Conservation (phyloP, 1,140 invertebrate genomes). For the Acromyrmex heyeri region DNA sequence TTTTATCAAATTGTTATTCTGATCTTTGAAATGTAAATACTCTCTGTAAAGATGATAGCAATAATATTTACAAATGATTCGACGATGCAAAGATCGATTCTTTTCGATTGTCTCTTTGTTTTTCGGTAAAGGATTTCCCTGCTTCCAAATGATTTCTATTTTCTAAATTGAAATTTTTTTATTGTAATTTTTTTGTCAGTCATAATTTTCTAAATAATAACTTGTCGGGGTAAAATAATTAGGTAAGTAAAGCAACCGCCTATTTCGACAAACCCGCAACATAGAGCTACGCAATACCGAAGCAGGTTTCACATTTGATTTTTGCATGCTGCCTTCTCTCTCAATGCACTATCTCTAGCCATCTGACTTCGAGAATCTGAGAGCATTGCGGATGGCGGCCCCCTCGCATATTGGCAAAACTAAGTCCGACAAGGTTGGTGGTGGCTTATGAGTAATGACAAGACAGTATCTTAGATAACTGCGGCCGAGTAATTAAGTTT, state of each 20-base stretch:
- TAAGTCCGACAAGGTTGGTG: constrained; percentile 94
- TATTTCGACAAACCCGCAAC: constrained; percentile 26
- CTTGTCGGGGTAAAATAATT: constrained; percentile 10
- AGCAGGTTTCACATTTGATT: constrained; percentile 72
- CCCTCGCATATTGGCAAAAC: constrained; percentile 94
- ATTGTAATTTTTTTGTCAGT: constrained; percentile 25
- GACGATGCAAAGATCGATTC: not conserved
- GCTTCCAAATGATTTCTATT: not conserved
- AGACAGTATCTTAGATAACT: not conserved
- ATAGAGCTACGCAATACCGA: not conserved
- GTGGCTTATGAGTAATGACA: constrained; percentile 22
- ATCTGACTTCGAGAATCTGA: constrained; percentile 92
- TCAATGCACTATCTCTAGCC: constrained; percentile 88
- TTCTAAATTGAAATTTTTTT: constrained; percentile 31
- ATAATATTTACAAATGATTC: not conserved
- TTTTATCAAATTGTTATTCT: constrained; percentile 12
- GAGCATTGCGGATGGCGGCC: constrained; percentile 92
- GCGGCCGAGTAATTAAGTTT: constrained; percentile 14
- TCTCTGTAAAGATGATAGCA: not conserved
- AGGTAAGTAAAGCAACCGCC: constrained; percentile 67
- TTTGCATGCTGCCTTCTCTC: constrained; percentile 86
- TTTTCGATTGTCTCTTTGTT: not conserved
- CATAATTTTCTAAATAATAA: constrained; percentile 14
- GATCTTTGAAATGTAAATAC: constrained; percentile 18
- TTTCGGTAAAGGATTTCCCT: not conserved